Base-by-base conservation (phyloP, 2,797 vertebrate species). In the Sebastes itinus region DNA sequence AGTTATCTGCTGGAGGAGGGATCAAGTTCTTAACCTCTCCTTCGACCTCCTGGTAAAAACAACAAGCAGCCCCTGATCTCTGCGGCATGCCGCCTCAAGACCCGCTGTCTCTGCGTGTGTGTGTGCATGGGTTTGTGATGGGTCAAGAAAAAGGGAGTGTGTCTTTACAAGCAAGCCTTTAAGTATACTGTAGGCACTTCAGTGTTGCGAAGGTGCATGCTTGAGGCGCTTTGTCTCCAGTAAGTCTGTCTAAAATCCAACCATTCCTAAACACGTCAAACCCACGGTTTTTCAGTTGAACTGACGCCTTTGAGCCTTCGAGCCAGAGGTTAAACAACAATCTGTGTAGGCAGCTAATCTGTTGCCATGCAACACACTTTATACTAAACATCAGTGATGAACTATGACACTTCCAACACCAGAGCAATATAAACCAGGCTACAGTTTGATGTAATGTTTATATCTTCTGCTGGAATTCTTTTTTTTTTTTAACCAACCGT, bases 21-120 rank as follows among this genome's bases (percentile, higher is more conserved):
- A 94, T 96, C 93, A 94, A 94, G 94, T 95, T 95, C 95, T 96
- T 95, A 96, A 95, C 95, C 95, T 95, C 89, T 91, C 66, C 81
- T 77, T 78, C 80, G 89, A 95, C 95, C 95, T 88, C 59, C 78
- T 90, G 88, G 90, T 94, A 94, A 95, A 94, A 94, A 94, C 93
- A 95, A 94, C 93, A 95, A 89, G 89, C 89, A 85, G 89, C 75
- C 83, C 92, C 92, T 94, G 94, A 94, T 94, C 92, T 93, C 87
- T 82, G 89, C 80, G 92, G 93, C 93, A 92, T 76, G 90, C 90
- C 46, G 87, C 88, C 87, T 91, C 75, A 78, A 88, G 88, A 92
- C 72, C 72, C 56, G 14, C 27, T 18, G 84, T 86, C 72, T 88
- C 42, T 33, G 33, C 59, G 4, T 77, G 65, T 27, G 13, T 74